phyloP scores from a whole-genome alignment of 2,888 invertebrate genomes.

The Andricus curvator region DNA sequence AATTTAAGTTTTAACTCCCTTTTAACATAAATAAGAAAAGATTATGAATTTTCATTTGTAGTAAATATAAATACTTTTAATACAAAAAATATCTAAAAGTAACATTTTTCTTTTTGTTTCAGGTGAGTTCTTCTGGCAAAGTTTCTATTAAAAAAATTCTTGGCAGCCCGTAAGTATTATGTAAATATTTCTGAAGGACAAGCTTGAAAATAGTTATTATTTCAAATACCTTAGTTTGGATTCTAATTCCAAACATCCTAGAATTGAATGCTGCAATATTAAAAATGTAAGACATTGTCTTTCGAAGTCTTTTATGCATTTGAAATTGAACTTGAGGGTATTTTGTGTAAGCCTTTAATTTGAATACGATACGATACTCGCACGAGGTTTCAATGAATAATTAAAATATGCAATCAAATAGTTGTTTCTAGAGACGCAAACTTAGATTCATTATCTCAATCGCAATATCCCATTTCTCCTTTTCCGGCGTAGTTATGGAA shows the following conservation, averaged over 20 bases:
- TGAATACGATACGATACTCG: background rate
- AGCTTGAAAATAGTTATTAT: background rate
- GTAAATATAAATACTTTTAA: background rate
- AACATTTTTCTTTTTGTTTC: background rate
- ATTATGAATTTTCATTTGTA: background rate
- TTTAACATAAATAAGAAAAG: background rate
- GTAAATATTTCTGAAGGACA: background rate
- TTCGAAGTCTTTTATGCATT: background rate
- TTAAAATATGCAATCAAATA: slow-evolving; percentile 13
- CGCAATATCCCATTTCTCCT: background rate
- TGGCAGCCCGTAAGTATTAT: background rate
- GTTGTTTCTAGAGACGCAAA: background rate
- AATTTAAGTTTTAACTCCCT: background rate
- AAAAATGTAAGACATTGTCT: background rate
- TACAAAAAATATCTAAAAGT: background rate
- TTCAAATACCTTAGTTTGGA: background rate
- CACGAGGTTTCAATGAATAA: background rate
- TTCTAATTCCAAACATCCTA: background rate
- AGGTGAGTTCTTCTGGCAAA: background rate
- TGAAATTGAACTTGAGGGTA: background rate
- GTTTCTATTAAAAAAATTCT: background rate
- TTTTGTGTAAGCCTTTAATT: background rate
- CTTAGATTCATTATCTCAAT: background rate
- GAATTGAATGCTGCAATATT: background rate
- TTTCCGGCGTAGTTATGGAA: background rate